These are phyloP conservation scores for Eurosta solidaginis DNA, from an alignment of 1,140 invertebrate genomes.

Conservation along the genomic window DNA sequence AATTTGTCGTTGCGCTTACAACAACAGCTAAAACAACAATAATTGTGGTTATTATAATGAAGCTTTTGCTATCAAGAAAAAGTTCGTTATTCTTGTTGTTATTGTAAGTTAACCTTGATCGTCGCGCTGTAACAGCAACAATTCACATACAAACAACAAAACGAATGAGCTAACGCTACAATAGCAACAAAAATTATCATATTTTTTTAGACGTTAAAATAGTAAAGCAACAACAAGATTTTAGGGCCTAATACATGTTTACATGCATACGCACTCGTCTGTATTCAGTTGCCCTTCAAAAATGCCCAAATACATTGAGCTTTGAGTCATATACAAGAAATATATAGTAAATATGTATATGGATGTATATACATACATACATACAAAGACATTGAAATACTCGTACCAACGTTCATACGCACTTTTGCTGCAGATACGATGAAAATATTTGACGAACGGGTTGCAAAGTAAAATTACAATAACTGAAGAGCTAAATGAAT, in stretches of 20 bases:
- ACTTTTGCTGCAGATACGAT: not conserved
- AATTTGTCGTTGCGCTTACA: not conserved
- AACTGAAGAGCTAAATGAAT: too few relatives aligned
- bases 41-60: not conserved
- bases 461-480: too few relatives aligned
- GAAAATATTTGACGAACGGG: too few relatives aligned
- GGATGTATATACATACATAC: not conserved
- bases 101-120: slow-evolving; percentile 19
- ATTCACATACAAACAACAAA: not conserved
- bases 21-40: not conserved
- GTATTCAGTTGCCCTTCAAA: not conserved
- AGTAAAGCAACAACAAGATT: not conserved
- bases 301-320: not conserved
- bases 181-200: not conserved
- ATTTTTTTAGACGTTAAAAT: not conserved
- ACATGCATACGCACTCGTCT: too few relatives aligned
- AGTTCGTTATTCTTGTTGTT: not conserved
- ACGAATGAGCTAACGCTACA: not conserved
- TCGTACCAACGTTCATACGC: not conserved
- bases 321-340: not conserved
- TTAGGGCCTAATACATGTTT: too few relatives aligned
- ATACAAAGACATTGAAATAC: not conserved
- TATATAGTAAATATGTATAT: not conserved
- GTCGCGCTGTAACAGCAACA: slow-evolving; percentile 9
- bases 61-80: not conserved